phyloP scores from a whole-genome alignment of 1,140 invertebrate genomes.

The Babylonia areolata region DNA sequence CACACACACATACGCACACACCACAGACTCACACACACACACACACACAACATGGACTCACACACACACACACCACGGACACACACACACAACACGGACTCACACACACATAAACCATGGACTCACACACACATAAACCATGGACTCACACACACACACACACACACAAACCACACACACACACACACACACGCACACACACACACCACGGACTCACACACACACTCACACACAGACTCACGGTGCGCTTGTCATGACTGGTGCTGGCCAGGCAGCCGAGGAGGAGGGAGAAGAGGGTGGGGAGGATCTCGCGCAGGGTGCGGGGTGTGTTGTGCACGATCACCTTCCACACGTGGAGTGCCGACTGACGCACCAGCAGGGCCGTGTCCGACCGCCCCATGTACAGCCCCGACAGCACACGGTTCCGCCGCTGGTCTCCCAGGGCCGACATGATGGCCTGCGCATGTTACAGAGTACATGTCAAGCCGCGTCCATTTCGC shows the following conservation, averaged over 20 bases:
- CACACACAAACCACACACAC: neutral
- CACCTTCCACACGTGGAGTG: constrained; percentile 97
- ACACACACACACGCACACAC: too few relatives aligned
- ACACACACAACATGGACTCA: too few relatives aligned
- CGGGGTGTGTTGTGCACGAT: constrained; percentile 97
- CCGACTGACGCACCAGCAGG: constrained; percentile 96
- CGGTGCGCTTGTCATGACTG: constrained; percentile 95
- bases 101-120: too few relatives aligned
- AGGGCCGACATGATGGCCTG: constrained; percentile 91
- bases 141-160: too few relatives aligned
- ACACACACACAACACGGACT: too few relatives aligned
- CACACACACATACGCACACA: too few relatives aligned
- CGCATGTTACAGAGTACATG: too few relatives aligned
- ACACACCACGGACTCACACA: too few relatives aligned
- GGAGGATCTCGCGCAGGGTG: constrained; percentile 96
- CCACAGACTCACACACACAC: too few relatives aligned
- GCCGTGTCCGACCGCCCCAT: constrained; percentile 98
- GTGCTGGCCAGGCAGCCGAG: constrained; percentile 95
- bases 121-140: too few relatives aligned
- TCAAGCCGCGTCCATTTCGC: too few relatives aligned
- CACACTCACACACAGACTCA: constrained; percentile 54
- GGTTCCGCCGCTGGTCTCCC: constrained; percentile 91
- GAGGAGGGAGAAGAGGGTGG: constrained; percentile 93
- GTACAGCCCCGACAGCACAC: constrained; percentile 96
- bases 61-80: too few relatives aligned